Base-by-base conservation (phyloP, 2,888 invertebrate genomes). In the Nycteola revayana region DNA sequence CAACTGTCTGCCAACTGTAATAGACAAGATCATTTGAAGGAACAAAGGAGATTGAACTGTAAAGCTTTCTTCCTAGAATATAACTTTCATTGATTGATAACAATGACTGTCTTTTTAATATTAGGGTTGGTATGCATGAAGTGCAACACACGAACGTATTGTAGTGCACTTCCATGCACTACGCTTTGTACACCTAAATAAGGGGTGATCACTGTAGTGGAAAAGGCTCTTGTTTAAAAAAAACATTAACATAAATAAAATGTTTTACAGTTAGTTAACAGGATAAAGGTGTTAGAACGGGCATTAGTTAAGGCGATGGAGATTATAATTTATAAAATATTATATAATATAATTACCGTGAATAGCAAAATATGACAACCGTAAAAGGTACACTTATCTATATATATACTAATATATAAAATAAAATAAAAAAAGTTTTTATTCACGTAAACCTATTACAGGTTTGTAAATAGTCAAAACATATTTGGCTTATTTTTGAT, bases 111-210 rank as follows among this genome's bases (percentile, higher is more conserved):
- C 75, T 58, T 74, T 74, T 73, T 44, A 59, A 60, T 72, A 70
- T 71, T 69, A 77, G 66, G 65, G 60, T 60, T 64, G 62, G 63
- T 70, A 75, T 80, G 81, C 78, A 83, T 74, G 77, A 78, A 79
- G 68, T 74, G 71, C 65, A 64, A 75, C 72, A 75, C 69, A 78
- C 74, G 77, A 76, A 67, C 74, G 74, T 70, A 75, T 75, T 79
- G 76, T 81, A 77, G 74, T 80, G 79, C 82, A 78, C 75, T 74
- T 73, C 70, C 77, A 78, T 81, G 82, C 83, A 82, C 77, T 74
- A 75, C 69, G 81, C 78, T 85, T 81, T 81, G 75, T 79, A 71
- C 56, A 66, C 64, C 69, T 73, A 75, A 82, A 75, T 75, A 68
- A 75, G 66, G 66, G 61, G 51, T 33, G 55, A 42, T 46, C 36